Conservation (phyloP, 1,140 invertebrate genomes). For the Drosophila lacertosa region DNA sequence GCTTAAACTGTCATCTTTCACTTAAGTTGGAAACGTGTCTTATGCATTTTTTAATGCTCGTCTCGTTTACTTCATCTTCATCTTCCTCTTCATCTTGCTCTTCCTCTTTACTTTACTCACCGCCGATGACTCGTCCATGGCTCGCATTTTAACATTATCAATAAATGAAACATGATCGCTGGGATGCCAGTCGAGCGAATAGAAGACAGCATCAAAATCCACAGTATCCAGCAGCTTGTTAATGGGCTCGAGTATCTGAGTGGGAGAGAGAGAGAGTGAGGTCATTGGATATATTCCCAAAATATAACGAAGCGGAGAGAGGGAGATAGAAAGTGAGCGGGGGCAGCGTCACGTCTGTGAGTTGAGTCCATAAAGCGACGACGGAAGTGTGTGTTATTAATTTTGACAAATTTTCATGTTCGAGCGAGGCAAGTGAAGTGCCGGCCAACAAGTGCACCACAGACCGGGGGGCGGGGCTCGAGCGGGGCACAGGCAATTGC, state of each 20-base stretch:
- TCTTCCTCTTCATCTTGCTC: background rate
- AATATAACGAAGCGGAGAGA: slow-evolving; percentile 21
- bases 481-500: slow-evolving; percentile 12
- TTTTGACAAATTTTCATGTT: slow-evolving; percentile 83
- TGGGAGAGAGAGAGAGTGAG: slow-evolving; percentile 1
- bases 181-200: slow-evolving; percentile 99
- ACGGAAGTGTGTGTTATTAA: slow-evolving; percentile 82
- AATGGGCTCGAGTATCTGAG: slow-evolving; percentile 93
- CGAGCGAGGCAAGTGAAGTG: slow-evolving; percentile 43
- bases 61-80: too few relatives aligned
- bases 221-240: slow-evolving; percentile 94
- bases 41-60: background rate
- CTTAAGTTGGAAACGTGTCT: background rate
- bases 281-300: slow-evolving; percentile 41
- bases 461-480: slow-evolving; percentile 5
- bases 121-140: slow-evolving; percentile 88
- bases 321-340: background rate
- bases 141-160: slow-evolving; percentile 92
- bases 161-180: slow-evolving; percentile 98
- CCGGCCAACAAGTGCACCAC: slow-evolving; percentile 47
- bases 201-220: slow-evolving; percentile 96
- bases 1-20: background rate
- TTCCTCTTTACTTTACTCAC: slow-evolving; percentile 81
- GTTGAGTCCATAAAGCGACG: slow-evolving; percentile 66
- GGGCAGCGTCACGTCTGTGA: slow-evolving; percentile 15